phyloP scores from a whole-genome alignment of 1,140 invertebrate species.

The Micrasema longulum region DNA sequence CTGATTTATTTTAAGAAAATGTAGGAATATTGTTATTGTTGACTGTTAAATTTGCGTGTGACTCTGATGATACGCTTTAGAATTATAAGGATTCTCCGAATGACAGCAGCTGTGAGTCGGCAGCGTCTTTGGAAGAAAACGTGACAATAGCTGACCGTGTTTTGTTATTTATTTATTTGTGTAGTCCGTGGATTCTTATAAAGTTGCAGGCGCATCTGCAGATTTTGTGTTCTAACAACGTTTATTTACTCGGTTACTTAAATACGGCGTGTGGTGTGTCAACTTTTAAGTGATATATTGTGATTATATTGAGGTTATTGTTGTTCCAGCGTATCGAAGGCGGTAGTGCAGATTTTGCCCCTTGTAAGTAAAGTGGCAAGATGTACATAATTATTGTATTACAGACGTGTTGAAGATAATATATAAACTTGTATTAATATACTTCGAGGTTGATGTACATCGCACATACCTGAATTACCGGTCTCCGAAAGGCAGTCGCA shows the following conservation, averaged over 20 bases:
- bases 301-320: constrained; percentile 28
- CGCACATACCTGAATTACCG: constrained; percentile 26
- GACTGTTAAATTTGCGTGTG: background rate
- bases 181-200: constrained; percentile 1
- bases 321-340: constrained; percentile 9
- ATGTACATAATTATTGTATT: constrained; percentile 6
- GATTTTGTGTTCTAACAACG: background rate
- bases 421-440: background rate
- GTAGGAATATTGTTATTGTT: constrained; percentile 14
- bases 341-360: constrained; percentile 21
- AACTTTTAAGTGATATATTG: constrained; percentile 26
- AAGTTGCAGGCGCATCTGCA: background rate
- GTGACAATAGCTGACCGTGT: constrained; percentile 30
- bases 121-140: background rate
- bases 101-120: constrained; percentile 10
- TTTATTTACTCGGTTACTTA: background rate
- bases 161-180: constrained; percentile 40
- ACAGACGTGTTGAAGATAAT: background rate
- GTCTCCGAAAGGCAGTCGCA: constrained; percentile 18
- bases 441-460: background rate
- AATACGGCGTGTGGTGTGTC: constrained; percentile 8
- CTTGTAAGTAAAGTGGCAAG: constrained; percentile 12
- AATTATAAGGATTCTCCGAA: background rate
- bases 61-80: background rate
- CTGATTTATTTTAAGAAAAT: constrained; percentile 18